phyloP scores from a whole-genome alignment of 2,888 invertebrate genomes.

The Plusia festucae region DNA sequence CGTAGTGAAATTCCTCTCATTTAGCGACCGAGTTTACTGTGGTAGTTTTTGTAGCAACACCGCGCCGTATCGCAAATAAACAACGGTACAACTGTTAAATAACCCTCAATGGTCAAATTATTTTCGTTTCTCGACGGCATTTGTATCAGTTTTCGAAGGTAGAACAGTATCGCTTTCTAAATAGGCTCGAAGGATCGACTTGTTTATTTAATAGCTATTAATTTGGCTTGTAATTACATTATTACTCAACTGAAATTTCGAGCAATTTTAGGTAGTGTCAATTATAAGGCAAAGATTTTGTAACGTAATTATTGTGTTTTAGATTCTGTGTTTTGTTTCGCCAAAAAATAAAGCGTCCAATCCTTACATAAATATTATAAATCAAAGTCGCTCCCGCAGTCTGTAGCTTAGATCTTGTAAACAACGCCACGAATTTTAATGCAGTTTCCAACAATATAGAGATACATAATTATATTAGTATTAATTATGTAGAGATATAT shows the following conservation, averaged over 20 bases:
- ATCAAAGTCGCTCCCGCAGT: too few species aligned
- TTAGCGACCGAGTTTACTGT: constrained; percentile 59
- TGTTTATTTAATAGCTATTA: constrained; percentile 66
- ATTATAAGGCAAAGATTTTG: constrained; percentile 38
- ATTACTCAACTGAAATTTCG: constrained; percentile 53
- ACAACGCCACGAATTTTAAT: too few species aligned
- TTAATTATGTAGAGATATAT: too few species aligned
- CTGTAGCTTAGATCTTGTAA: too few species aligned
- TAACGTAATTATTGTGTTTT: constrained; percentile 24
- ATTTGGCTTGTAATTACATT: constrained; percentile 63
- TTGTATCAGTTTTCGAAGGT: constrained; percentile 63
- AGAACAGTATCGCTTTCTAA: constrained; percentile 59
- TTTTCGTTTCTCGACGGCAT: constrained; percentile 67
- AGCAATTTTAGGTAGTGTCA: constrained; percentile 43
- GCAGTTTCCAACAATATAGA: too few species aligned
- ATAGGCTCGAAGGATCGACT: constrained; percentile 59
- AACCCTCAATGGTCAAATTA: constrained; percentile 76
- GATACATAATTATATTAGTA: too few species aligned
- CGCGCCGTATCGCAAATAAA: constrained; percentile 72
- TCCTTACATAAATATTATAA: too few species aligned
- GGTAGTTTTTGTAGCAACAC: constrained; percentile 64
- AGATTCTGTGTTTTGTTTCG: constrained; percentile 23
- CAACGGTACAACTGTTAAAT: constrained; percentile 74
- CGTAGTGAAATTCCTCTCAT: constrained; percentile 40
- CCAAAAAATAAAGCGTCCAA: too few species aligned